Conservation (phyloP, 2,888 invertebrate genomes). For the Endotricha flammealis region DNA sequence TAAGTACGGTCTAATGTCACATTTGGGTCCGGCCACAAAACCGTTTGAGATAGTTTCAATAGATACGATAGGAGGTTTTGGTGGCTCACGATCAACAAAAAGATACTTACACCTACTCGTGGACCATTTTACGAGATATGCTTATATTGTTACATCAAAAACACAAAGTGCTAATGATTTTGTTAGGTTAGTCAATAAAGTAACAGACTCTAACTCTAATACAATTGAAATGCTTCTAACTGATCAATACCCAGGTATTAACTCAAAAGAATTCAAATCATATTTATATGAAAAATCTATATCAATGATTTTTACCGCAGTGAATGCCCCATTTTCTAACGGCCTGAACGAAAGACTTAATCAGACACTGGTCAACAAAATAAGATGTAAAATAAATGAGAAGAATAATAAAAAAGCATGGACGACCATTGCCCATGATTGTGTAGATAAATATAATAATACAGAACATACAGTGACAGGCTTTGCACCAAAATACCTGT, state of each 20-base stretch:
- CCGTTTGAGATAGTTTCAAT: constrained; percentile 22
- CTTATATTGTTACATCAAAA: constrained; percentile 22
- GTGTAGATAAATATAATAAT: constrained; percentile 19
- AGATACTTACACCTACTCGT: constrained; percentile 12
- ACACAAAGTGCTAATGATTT: constrained; percentile 25
- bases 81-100: constrained; percentile 23
- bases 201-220: constrained; percentile 9
- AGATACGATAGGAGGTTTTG: constrained; percentile 25
- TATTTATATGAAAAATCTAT: constrained; percentile 19
- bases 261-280: constrained; percentile 23
- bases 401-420: constrained; percentile 7
- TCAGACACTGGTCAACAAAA: constrained; percentile 31
- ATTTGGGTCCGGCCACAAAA: too few relatives aligned
- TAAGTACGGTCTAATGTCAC: too few relatives aligned
- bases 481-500: constrained; percentile 27
- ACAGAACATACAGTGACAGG: constrained; percentile 31
- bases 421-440: constrained; percentile 13
- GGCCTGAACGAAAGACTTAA: too few relatives aligned
- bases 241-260: constrained; percentile 31
- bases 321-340: too few relatives aligned
- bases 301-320: constrained; percentile 32
- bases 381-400: constrained; percentile 24
- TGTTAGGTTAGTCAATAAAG: constrained; percentile 16
- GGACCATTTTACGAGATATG: constrained; percentile 18
- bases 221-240: constrained; percentile 19